These are phyloP conservation scores for Choloepus didactylus DNA, from an alignment of 2,797 vertebrate species.

Conservation along the genomic window DNA sequence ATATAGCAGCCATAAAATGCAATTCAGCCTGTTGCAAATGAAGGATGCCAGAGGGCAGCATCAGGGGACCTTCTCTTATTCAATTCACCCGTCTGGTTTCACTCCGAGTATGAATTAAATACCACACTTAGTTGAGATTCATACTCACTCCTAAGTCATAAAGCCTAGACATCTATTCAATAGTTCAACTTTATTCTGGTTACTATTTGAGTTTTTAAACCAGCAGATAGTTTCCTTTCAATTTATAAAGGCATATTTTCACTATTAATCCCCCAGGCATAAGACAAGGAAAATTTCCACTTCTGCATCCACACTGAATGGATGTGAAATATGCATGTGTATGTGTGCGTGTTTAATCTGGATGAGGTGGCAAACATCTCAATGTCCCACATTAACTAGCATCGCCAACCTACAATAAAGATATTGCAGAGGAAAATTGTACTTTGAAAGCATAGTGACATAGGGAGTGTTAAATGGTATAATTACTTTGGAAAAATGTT, in stretches of 20 bases:
- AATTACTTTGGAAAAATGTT: slow-evolving; percentile 15
- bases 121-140: slow-evolving; percentile 1
- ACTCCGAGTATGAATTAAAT: slow-evolving; percentile 46
- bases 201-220: slow-evolving; percentile 16
- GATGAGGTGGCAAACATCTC: neutral
- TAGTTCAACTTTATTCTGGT: slow-evolving; percentile 50
- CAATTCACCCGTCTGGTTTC: slow-evolving; percentile 37
- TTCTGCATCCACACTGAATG: slow-evolving; percentile 26
- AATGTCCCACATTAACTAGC: neutral
- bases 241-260: slow-evolving; percentile 5
- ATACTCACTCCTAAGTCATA: slow-evolving; percentile 40
- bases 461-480: neutral
- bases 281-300: slow-evolving; percentile 29
- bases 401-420: slow-evolving; percentile 20
- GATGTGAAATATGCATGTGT: slow-evolving; percentile 40
- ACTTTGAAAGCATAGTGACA: neutral
- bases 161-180: slow-evolving; percentile 37
- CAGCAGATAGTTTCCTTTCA: slow-evolving; percentile 50
- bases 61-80: neutral
- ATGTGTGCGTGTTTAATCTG: neutral
- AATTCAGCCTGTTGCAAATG: slow-evolving; percentile 62
- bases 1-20: slow-evolving; percentile 62
- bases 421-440: slow-evolving; percentile 28
- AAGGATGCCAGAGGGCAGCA: slow-evolving; percentile 24
- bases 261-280: neutral